A percentile compares a stretch with the other conserved stretches of the same genome.
These are phyloP conservation scores for Reinhardtius hippoglossoides DNA, from an alignment of 2,113 vertebrate genomes.

Conservation along the genomic window DNA sequence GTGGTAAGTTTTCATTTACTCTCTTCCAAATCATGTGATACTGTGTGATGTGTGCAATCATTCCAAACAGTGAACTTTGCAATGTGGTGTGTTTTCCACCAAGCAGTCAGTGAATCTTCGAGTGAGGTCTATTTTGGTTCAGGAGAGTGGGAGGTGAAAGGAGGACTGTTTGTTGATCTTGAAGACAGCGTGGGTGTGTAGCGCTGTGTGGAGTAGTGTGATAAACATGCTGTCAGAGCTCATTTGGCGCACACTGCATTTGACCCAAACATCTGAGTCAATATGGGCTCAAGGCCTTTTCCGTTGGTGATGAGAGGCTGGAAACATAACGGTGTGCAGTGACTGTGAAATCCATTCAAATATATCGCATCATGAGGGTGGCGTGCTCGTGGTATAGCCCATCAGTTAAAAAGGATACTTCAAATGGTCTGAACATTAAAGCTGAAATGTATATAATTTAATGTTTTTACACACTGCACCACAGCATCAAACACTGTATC, in stretches of 20 bases:
- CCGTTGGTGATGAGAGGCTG: constrained; percentile 30
- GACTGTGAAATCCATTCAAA: constrained; percentile 26
- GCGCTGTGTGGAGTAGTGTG: constrained; percentile 67
- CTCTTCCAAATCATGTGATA: background rate
- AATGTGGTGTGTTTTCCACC: constrained; percentile 35
- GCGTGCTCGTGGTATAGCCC: background rate
- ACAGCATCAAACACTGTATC: background rate
- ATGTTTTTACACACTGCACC: background rate
- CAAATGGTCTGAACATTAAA: background rate
- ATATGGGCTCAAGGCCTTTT: constrained; percentile 57
- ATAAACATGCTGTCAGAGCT: constrained; percentile 78
- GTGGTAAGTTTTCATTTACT: constrained; percentile 58
- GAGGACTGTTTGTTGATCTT: constrained; percentile 72
- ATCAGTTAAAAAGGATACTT: background rate
- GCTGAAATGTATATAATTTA: background rate
- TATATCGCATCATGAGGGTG: background rate
- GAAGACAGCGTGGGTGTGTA: constrained; percentile 72
- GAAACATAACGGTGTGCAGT: constrained; percentile 14
- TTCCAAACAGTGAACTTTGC: constrained; percentile 21
- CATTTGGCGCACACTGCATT: constrained; percentile 67
- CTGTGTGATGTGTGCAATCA: background rate
- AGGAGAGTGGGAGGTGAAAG: constrained; percentile 71
- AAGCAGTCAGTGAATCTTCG: constrained; percentile 44
- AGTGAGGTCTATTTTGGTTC: constrained; percentile 73
- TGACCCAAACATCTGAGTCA: constrained; percentile 78